Evolutionary conservation across 2,888 invertebrate genomes (phyloP).

Genomic region (Sisyra terminalis): DNA sequence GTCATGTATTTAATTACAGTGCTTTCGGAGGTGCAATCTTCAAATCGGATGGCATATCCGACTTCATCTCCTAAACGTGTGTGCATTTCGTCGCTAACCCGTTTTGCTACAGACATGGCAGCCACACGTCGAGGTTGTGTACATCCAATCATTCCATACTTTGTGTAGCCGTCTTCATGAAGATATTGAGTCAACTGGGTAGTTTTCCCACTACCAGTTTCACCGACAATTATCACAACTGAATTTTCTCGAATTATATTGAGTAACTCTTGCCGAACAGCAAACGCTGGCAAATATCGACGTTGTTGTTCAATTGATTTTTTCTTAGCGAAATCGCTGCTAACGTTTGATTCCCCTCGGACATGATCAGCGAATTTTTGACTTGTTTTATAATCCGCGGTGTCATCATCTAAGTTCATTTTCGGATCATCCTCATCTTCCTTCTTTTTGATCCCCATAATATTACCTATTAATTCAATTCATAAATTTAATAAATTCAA

Average conservation of each 20-base stretch:
- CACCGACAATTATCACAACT: conserved; percentile 88
- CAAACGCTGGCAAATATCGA: conserved; percentile 86
- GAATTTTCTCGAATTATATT: conserved; percentile 86
- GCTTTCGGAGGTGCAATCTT: conserved; percentile 92
- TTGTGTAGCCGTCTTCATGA: conserved; percentile 92
- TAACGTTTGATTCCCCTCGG: conserved; percentile 51
- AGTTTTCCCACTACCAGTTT: conserved; percentile 94
- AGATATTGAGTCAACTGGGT: conserved; percentile 96
- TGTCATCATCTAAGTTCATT: conserved; percentile 46
- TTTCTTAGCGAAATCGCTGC: conserved; percentile 72
- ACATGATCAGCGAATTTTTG: conserved; percentile 96
- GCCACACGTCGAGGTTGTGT: conserved; percentile 96
- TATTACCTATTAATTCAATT: conserved; percentile 59
- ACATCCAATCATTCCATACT: conserved; percentile 88
- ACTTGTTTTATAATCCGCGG: conserved; percentile 75
- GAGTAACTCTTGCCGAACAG: conserved; percentile 80
- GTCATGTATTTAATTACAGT: conserved; percentile 98
- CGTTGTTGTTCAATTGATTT: conserved; percentile 75
- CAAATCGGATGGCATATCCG: conserved; percentile 98
- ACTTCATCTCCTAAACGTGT: conserved; percentile 78
- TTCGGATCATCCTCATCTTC: conserved; percentile 60
- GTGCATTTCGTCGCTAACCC: conserved; percentile 96
- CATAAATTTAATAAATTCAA: conserved; percentile 2
- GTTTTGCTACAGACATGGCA: conserved; percentile 98
- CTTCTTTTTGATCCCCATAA: conserved; percentile 82